Base-by-base conservation (phyloP, 2,113 vertebrate genomes). In the Dryoscopus gambensis region DNA sequence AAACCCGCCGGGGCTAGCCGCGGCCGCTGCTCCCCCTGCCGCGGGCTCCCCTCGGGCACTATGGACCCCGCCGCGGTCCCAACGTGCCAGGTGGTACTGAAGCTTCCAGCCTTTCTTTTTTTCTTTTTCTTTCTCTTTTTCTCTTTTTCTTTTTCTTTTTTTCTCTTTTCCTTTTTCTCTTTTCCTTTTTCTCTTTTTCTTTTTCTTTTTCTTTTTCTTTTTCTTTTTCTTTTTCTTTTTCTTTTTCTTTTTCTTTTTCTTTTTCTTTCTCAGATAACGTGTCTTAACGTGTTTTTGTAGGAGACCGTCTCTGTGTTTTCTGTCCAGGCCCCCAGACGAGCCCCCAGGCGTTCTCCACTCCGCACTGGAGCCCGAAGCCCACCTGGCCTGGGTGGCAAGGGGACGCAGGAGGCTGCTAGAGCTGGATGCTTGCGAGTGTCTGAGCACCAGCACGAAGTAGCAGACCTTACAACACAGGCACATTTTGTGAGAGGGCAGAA, bases 351-450 rank as follows among this genome's bases (percentile, higher is more conserved):
- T 44, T 39, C 10, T 24, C 23, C 8, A 18, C 6, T 3, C 30
- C 5, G 4, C 44, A 0, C 35, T 16, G 4, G 2, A 5, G 8
- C 33, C 27, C 4, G 2, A 25, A 12, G 64, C 55, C 11, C 30
- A 1, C 35, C 55, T 13, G 13, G 1, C 7, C 42, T 2, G n/a
- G 5, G 31, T 0, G 1, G 31, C 3, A 2, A 30, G 30, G n/a
- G 31, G 27, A 13, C 8, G 0, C 3, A 1, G 14, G 14, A 4
- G 39, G 40, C 35, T 28, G 39, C 39, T 16, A 64, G 40, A 39
- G 33, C 30, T 46, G 44, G 50, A 28, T 11, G 27, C 15, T 15
- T 4, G 11, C 19, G 11, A 21, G 33, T 6, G 42, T 50, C 31
- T 15, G 31, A 39, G 62, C 28, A 22, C 10, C 39, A 4, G 3